These are phyloP conservation scores for Calliopum simillimum DNA, from an alignment of 2,888 invertebrate genomes.

Conservation along the genomic window DNA sequence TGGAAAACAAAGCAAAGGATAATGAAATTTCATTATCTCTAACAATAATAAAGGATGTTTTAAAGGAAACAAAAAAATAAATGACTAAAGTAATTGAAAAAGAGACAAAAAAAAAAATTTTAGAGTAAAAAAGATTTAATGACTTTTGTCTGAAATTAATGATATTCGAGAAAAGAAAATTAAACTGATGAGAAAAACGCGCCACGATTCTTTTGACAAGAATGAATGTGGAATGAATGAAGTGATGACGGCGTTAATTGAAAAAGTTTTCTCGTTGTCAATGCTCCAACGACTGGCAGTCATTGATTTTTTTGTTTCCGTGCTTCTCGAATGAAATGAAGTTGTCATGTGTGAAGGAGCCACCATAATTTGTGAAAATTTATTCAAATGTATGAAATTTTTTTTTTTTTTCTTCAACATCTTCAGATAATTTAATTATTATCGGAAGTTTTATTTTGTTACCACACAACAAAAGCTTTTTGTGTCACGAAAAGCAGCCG, in stretches of 20 bases:
- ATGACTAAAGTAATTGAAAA: neutral
- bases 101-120: neutral
- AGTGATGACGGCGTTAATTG: slow-evolving; percentile 33
- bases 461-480: neutral
- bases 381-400: slow-evolving; percentile 7
- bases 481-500: slow-evolving; percentile 23
- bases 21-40: neutral
- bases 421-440: slow-evolving; percentile 28
- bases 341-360: neutral
- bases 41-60: neutral
- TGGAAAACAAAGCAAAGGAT: slow-evolving; percentile 1
- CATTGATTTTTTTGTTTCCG: slow-evolving; percentile 28
- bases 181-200: neutral
- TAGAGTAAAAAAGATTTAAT: slow-evolving; percentile 1
- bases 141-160: slow-evolving; percentile 12
- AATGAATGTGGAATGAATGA: slow-evolving; percentile 18
- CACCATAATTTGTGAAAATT: neutral
- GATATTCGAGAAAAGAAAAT: neutral
- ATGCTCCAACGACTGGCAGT: slow-evolving; percentile 23
- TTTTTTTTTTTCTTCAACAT: no score
- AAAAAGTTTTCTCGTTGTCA: slow-evolving; percentile 24
- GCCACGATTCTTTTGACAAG: neutral
- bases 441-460: slow-evolving; percentile 11
- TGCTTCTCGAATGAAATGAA: neutral
- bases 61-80: neutral